Percentiles rank a stretch among this genome's conserved stretches.
Conservation (phyloP, 1,140 invertebrate species). For the Papilio dardanus region DNA sequence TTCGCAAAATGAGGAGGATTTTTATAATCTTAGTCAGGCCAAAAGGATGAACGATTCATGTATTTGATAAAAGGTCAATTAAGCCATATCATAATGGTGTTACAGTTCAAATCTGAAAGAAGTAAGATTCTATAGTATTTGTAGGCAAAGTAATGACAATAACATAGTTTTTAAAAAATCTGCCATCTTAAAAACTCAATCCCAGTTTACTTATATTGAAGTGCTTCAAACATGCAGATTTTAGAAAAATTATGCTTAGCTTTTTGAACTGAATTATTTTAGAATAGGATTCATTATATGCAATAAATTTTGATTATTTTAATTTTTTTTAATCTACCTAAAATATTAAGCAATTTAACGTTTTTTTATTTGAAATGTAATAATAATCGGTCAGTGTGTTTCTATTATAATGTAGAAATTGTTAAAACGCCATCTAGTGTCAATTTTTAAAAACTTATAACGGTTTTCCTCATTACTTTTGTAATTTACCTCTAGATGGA, state of each 20-base stretch:
- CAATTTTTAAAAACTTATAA: neutral
- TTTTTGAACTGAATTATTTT: constrained; percentile 37
- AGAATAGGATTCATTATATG: constrained; percentile 36
- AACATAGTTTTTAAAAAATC: constrained; percentile 33
- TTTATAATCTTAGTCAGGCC: too few relatives aligned
- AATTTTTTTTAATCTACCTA: neutral
- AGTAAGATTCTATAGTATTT: constrained; percentile 23
- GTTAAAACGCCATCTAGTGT: neutral
- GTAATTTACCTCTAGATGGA: neutral
- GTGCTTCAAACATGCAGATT: constrained; percentile 27
- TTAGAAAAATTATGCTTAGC: constrained; percentile 38
- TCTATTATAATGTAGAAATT: neutral
- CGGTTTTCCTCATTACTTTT: neutral
- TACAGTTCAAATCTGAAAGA: constrained; percentile 25
- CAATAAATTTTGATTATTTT: constrained; percentile 34
- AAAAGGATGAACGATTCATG: neutral
- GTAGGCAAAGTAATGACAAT: constrained; percentile 31
- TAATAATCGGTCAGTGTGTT: too few relatives aligned
- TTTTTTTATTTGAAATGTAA: too few relatives aligned
- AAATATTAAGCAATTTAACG: too few relatives aligned
- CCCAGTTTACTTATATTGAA: constrained; percentile 4
- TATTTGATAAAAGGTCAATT: constrained; percentile 31
- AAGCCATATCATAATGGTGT: constrained; percentile 34
- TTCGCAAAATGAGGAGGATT: too few relatives aligned
- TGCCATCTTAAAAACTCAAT: neutral